Evolutionary conservation across 2,113 vertebrate genomes (phyloP).

Genomic region (Xiphophorus couchianus): DNA sequence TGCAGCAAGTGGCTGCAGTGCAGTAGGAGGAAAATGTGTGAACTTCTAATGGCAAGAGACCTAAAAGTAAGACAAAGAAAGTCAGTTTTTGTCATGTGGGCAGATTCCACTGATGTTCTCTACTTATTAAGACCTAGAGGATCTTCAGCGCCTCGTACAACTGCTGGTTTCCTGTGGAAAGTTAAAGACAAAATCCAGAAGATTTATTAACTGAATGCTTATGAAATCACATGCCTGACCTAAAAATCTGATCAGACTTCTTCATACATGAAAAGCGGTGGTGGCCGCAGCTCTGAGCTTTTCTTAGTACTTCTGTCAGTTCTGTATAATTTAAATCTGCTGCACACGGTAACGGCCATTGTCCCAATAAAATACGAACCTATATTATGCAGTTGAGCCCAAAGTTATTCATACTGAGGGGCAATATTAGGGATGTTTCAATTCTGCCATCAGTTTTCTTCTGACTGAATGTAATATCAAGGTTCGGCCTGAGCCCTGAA

Average conservation of each 20-base stretch:
- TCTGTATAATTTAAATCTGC: too few relatives aligned
- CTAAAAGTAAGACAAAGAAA: slow-evolving; percentile 10
- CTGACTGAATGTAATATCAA: neutral
- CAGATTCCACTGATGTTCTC: slow-evolving; percentile 10
- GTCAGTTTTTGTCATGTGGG: slow-evolving; percentile 14
- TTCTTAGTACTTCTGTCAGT: neutral
- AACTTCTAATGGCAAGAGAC: slow-evolving; percentile 11
- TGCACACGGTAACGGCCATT: neutral
- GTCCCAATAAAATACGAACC: too few relatives aligned
- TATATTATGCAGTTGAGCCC: too few relatives aligned
- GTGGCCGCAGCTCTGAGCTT: neutral
- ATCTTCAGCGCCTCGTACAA: neutral
- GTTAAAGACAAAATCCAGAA: neutral
- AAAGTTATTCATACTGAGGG: neutral
- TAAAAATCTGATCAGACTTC: neutral
- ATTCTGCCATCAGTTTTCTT: neutral
- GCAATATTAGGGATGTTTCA: neutral
- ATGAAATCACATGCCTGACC: neutral
- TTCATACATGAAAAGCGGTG: neutral
- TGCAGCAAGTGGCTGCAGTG: slow-evolving; percentile 39
- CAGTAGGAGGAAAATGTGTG: slow-evolving; percentile 1
- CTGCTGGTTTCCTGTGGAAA: neutral
- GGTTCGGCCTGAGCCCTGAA: too few relatives aligned
- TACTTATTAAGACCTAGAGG: neutral
- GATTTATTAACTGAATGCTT: neutral